Conservation (phyloP, 30 jellyfish, hydroid and myxozoan genomes). For the Turritopsis rubra region DNA sequence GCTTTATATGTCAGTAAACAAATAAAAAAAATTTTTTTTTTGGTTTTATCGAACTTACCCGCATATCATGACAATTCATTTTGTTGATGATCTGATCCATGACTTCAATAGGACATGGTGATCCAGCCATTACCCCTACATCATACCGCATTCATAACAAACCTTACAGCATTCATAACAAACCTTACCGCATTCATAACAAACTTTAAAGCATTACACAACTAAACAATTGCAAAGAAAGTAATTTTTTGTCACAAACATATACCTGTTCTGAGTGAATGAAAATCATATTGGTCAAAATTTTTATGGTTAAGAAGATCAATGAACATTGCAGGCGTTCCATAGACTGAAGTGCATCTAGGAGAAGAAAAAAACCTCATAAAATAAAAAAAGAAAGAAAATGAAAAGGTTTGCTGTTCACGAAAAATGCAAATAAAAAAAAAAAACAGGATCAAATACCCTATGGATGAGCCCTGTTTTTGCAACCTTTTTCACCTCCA, state of each 20-base stretch:
- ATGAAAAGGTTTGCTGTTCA: not conserved
- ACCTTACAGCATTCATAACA: not conserved
- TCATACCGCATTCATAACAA: not conserved
- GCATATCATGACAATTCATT: conserved; percentile 85
- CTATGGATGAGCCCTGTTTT: too few relatives aligned
- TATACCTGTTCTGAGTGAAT: conserved; percentile 73
- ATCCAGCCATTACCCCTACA: conserved; percentile 93
- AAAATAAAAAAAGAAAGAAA: not conserved
- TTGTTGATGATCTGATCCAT: conserved; percentile 69
- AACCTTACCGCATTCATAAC: not conserved
- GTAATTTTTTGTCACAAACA: not conserved
- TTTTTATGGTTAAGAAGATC: conserved; percentile 76
- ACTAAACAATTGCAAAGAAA: not conserved
- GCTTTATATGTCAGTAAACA: not conserved
- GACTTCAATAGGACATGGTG: conserved; percentile 94
- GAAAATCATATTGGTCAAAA: conserved; percentile 42
- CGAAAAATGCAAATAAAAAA: not conserved
- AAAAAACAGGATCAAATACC: not conserved
- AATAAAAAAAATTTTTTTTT: not conserved
- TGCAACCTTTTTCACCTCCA: too few relatives aligned
- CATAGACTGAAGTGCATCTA: conserved; percentile 80
- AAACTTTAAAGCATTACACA: not conserved
- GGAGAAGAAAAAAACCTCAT: not conserved
- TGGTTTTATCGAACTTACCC: conserved; percentile 32
- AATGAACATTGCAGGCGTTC: conserved; percentile 95